Percentiles rank a stretch among this genome's conserved stretches.
phyloP scores from a whole-genome alignment of 2,113 vertebrate genomes.

The Semnornis frantzii region DNA sequence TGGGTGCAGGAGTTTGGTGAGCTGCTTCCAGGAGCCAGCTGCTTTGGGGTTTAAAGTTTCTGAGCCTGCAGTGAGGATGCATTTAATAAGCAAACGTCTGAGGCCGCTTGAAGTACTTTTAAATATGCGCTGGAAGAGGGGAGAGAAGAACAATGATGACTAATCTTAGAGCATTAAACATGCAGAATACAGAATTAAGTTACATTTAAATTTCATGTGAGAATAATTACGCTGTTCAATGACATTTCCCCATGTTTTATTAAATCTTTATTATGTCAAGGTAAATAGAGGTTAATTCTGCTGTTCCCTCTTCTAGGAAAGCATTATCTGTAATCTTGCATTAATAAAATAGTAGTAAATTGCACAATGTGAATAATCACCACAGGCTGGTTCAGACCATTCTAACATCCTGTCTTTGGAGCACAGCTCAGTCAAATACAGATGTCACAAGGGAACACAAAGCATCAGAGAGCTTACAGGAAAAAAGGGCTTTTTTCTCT shows the following conservation, averaged over 20 bases:
- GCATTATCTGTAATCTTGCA: slow-evolving; percentile 82
- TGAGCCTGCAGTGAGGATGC: slow-evolving; percentile 52
- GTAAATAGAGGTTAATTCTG: slow-evolving; percentile 83
- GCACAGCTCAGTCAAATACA: slow-evolving; percentile 64
- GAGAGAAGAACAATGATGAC: slow-evolving; percentile 74
- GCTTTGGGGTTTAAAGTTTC: slow-evolving; percentile 22
- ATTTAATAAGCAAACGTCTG: slow-evolving; percentile 65
- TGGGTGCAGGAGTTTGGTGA: not conserved
- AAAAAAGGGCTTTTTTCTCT: not conserved
- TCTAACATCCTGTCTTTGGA: slow-evolving; percentile 67
- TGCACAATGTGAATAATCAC: slow-evolving; percentile 76
- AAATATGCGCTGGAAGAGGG: slow-evolving; percentile 58
- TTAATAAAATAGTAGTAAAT: slow-evolving; percentile 81
- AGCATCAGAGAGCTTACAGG: not conserved
- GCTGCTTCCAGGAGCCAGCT: not conserved
- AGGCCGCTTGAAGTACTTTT: slow-evolving; percentile 67
- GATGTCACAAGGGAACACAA: slow-evolving; percentile 57
- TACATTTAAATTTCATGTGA: slow-evolving; percentile 80
- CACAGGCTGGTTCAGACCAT: slow-evolving; percentile 73
- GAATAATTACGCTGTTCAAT: slow-evolving; percentile 79
- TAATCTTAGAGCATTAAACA: slow-evolving; percentile 78
- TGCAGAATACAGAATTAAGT: slow-evolving; percentile 78
- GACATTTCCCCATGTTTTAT: slow-evolving; percentile 80
- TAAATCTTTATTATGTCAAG: slow-evolving; percentile 82
- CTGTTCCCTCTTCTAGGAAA: slow-evolving; percentile 75